These are phyloP conservation scores for Griposia aprilina DNA, from an alignment of 2,888 invertebrate species.

Conservation along the genomic window DNA sequence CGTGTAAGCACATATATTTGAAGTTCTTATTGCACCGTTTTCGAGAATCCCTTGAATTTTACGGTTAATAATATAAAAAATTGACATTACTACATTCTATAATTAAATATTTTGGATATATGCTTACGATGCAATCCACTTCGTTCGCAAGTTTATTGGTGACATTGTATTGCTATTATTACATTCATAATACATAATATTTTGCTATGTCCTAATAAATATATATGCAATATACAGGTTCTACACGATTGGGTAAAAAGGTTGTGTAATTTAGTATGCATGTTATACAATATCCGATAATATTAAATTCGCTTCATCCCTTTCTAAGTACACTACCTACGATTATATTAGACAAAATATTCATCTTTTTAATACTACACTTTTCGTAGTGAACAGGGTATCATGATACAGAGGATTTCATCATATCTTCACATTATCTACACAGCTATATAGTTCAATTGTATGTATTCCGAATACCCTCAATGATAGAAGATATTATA, in stretches of 20 bases:
- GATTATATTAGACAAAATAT: constrained; percentile 68
- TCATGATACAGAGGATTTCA: constrained; percentile 72
- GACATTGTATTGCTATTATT: constrained; percentile 66
- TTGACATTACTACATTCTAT: constrained; percentile 65
- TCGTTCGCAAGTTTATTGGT: constrained; percentile 65
- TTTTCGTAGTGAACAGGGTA: constrained; percentile 82
- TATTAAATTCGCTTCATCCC: constrained; percentile 79
- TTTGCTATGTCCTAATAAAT: constrained; percentile 77
- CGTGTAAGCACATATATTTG: constrained; percentile 86
- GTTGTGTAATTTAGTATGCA: constrained; percentile 88
- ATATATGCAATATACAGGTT: constrained; percentile 80
- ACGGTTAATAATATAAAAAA: constrained; percentile 73
- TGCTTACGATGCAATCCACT: constrained; percentile 65
- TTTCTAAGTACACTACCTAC: constrained; percentile 71
- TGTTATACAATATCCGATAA: constrained; percentile 86
- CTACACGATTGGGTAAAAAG: constrained; percentile 85
- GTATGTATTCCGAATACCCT: constrained; percentile 70
- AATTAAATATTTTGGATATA: constrained; percentile 70
- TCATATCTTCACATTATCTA: constrained; percentile 70
- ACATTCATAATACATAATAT: constrained; percentile 67
- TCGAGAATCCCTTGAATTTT: constrained; percentile 77
- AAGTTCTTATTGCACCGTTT: constrained; percentile 82
- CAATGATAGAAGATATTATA: constrained; percentile 57
- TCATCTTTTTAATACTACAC: constrained; percentile 69
- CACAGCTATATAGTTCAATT: constrained; percentile 73